A percentile compares a stretch with the other conserved stretches of the same genome.
Conservation (phyloP, 1,140 invertebrate genomes). For the Tribolium madens region DNA sequence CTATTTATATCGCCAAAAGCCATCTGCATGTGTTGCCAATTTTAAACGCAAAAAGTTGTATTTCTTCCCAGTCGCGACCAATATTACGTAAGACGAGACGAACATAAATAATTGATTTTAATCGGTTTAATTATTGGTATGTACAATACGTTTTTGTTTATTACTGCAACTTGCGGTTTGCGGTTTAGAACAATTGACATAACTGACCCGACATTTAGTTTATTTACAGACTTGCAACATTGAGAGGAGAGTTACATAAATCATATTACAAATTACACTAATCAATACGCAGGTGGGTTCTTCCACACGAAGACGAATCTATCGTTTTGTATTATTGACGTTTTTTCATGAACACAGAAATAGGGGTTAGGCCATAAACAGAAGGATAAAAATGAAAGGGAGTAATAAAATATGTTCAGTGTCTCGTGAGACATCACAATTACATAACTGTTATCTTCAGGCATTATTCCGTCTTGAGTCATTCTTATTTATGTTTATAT, state of each 20-base stretch:
- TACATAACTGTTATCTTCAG: background rate
- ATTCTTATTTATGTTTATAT: background rate
- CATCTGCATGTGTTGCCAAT: slow-evolving; percentile 28
- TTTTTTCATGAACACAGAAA: background rate
- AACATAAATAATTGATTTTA: slow-evolving; percentile 14
- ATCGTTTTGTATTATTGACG: slow-evolving; percentile 18
- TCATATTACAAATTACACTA: slow-evolving; percentile 4
- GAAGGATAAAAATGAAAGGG: background rate
- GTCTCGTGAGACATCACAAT: background rate
- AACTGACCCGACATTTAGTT: background rate
- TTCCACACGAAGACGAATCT: slow-evolving; percentile 28
- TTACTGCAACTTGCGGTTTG: background rate
- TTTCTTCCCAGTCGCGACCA: background rate
- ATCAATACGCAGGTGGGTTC: slow-evolving; percentile 27
- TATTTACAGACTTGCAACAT: background rate
- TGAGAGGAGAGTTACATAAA: background rate
- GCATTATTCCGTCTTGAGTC: background rate
- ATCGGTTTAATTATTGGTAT: background rate
- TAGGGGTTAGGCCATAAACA: background rate
- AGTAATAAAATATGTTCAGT: background rate
- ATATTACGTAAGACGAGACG: slow-evolving; percentile 16
- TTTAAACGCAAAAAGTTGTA: slow-evolving; percentile 17
- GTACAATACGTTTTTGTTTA: background rate
- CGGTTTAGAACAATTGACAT: slow-evolving; percentile 7
- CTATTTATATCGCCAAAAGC: slow-evolving; percentile 22